Evolutionary conservation across 2,888 invertebrate species (phyloP).

Genomic region (Lochmaea capreae): DNA sequence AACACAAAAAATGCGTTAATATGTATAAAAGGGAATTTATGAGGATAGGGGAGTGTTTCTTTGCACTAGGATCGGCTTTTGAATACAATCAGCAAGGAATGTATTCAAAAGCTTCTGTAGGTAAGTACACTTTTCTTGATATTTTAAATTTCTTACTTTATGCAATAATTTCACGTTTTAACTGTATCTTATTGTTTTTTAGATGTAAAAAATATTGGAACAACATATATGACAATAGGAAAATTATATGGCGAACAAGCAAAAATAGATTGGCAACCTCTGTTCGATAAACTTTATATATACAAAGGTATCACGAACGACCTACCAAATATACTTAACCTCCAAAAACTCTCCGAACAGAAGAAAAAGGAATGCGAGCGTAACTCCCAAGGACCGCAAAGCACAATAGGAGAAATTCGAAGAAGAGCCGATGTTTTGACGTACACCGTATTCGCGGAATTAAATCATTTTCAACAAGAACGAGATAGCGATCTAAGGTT

Average conservation of each 20-base stretch:
- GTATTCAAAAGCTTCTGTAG: slow-evolving; percentile 79
- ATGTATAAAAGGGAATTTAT: slow-evolving; percentile 91
- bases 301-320: slow-evolving; percentile 92
- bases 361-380: slow-evolving; percentile 92
- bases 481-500: slow-evolving; percentile 86
- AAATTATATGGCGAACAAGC: slow-evolving; percentile 91
- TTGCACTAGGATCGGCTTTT: slow-evolving; percentile 84
- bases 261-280: slow-evolving; percentile 89
- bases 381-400: slow-evolving; percentile 82
- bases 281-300: slow-evolving; percentile 91
- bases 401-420: slow-evolving; percentile 83
- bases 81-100: slow-evolving; percentile 78
- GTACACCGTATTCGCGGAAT: slow-evolving; percentile 93
- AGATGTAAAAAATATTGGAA: slow-evolving; percentile 80
- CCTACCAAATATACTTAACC: slow-evolving; percentile 90
- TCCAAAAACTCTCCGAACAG: slow-evolving; percentile 90
- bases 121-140: slow-evolving; percentile 59
- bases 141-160: background rate
- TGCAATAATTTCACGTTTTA: background rate
- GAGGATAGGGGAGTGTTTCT: slow-evolving; percentile 89
- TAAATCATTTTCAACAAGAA: slow-evolving; percentile 91
- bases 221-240: slow-evolving; percentile 90
- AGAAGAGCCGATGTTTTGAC: slow-evolving; percentile 91
- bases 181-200: slow-evolving; percentile 36
- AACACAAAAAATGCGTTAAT: slow-evolving; percentile 87